Evolutionary conservation across 2,113 vertebrate genomes (phyloP).

Genomic region (Daboia siamensis): DNA sequence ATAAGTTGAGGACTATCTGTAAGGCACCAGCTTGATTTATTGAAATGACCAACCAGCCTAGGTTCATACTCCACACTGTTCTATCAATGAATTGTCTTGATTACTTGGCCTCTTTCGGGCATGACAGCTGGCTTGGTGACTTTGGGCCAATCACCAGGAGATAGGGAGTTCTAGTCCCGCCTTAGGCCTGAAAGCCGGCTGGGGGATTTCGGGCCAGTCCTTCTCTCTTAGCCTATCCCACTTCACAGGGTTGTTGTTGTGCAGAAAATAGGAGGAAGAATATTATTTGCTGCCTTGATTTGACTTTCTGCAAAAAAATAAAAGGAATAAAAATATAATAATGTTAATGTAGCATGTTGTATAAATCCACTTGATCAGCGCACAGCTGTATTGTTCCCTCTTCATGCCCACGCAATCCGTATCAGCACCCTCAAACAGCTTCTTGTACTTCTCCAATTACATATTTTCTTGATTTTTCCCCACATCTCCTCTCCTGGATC

Average conservation of each 20-base stretch:
- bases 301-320: background rate
- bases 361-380: background rate
- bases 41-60: background rate
- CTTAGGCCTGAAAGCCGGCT: background rate
- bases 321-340: background rate
- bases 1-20: background rate
- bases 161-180: background rate
- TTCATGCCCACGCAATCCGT: background rate
- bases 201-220: background rate
- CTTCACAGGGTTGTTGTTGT: background rate
- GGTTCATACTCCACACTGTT: background rate
- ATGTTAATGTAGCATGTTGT: background rate
- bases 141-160: background rate
- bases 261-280: background rate
- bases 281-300: background rate
- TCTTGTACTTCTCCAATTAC: background rate
- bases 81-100: background rate
- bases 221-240: background rate
- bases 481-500: background rate
- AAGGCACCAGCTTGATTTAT: background rate
- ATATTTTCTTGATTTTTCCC: background rate
- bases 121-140: background rate
- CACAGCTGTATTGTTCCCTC: background rate
- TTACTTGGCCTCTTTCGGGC: background rate
- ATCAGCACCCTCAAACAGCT: background rate